A percentile compares a stretch with the other conserved stretches of the same genome.
These are phyloP conservation scores for Triplophysa dalaica DNA, from an alignment of 2,113 vertebrate genomes.

Conservation along the genomic window DNA sequence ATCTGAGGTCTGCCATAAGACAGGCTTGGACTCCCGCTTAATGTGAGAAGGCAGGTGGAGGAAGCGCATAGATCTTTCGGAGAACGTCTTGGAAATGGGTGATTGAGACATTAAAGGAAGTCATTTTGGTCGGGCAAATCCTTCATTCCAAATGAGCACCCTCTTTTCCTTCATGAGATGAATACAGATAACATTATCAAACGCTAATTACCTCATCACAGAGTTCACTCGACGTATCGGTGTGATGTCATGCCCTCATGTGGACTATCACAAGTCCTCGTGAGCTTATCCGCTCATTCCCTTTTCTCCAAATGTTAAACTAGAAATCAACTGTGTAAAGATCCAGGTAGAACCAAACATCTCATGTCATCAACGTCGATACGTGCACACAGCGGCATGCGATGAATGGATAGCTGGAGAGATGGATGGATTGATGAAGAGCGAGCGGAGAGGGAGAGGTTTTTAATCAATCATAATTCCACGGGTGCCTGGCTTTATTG, in stretches of 20 bases:
- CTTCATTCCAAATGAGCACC: not conserved
- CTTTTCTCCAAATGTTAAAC: not conserved
- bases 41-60: conserved; percentile 49
- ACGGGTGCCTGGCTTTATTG: conserved; percentile 36
- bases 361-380: conserved; percentile 6
- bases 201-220: conserved; percentile 14
- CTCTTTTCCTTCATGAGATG: conserved; percentile 6
- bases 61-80: conserved; percentile 31
- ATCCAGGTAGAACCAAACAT: conserved; percentile 2
- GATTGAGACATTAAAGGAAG: conserved; percentile 28
- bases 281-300: not conserved
- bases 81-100: conserved; percentile 19
- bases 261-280: no score
- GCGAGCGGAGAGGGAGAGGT: conserved; percentile 9
- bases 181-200: conserved; percentile 37
- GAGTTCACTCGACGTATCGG: not conserved
- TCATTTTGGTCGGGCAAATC: not conserved
- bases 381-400: not conserved
- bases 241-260: not conserved
- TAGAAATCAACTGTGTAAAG: not conserved
- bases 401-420: conserved; percentile 1
- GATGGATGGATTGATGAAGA: conserved; percentile 31
- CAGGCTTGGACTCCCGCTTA: conserved; percentile 43
- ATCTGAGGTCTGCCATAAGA: conserved; percentile 8
- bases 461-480: conserved; percentile 48